Percentiles rank a stretch among this genome's conserved stretches.
Evolutionary conservation across 1,140 invertebrate genomes (phyloP).

Genomic region (Diabrotica undecimpunctata): DNA sequence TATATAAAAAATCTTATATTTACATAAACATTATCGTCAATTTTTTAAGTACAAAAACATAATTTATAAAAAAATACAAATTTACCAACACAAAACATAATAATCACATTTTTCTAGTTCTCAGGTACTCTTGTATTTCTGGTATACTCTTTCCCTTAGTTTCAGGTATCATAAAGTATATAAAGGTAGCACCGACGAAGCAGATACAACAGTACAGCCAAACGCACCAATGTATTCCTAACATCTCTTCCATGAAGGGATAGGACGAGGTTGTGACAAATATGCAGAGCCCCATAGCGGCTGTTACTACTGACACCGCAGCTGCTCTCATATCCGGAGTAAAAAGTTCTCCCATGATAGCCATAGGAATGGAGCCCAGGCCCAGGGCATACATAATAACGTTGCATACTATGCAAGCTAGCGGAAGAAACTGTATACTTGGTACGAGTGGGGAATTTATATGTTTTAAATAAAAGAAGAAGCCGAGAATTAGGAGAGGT

Average conservation of each 20-base stretch:
- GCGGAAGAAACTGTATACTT: constrained; percentile 59
- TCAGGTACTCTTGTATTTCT: constrained; percentile 6
- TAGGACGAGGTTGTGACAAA: neutral
- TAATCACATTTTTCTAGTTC: neutral
- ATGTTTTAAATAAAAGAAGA: constrained; percentile 59
- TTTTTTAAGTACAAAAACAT: no score
- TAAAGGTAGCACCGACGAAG: neutral
- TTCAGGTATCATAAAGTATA: constrained; percentile 10
- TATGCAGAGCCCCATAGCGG: neutral
- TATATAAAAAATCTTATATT: no score
- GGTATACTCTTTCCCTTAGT: constrained; percentile 7
- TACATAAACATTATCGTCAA: no score
- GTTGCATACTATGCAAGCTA: constrained; percentile 62
- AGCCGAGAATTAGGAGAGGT: constrained; percentile 51
- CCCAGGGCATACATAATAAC: constrained; percentile 68
- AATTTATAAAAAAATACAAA: no score
- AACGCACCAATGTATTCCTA: constrained; percentile 9
- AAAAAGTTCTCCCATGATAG: constrained; percentile 80
- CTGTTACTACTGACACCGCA: constrained; percentile 63
- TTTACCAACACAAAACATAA: no score
- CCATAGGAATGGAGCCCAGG: constrained; percentile 81
- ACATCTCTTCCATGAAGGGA: constrained; percentile 5
- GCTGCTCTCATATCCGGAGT: constrained; percentile 70
- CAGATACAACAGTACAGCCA: neutral
- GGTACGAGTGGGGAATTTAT: constrained; percentile 49